phyloP scores from a whole-genome alignment of 2,888 invertebrate species.

The Dasysyrphus albostriatus region DNA sequence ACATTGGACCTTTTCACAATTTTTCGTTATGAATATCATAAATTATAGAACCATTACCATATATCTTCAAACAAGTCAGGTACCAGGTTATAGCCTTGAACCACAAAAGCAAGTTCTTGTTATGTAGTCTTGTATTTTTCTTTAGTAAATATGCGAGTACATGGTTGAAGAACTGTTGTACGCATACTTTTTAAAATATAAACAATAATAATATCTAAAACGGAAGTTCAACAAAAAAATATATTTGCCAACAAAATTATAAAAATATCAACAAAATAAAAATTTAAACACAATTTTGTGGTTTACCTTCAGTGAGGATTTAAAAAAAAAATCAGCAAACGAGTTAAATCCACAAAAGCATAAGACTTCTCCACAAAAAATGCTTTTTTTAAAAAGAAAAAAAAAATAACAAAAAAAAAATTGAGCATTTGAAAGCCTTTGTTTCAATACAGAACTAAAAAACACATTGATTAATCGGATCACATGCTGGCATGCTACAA shows the following conservation, averaged over 20 bases:
- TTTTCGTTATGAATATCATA: no score
- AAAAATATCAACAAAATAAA: background rate
- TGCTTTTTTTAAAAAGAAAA: background rate
- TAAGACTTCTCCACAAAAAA: background rate
- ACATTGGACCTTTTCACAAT: no score
- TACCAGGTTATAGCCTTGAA: no score
- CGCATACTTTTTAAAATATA: no score
- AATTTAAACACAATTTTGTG: conserved; percentile 5
- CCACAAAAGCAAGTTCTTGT: no score
- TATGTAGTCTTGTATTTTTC: no score
- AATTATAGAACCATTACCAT: no score
- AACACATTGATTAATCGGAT: conserved; percentile 32
- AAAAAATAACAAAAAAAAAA: background rate
- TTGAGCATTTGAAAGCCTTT: background rate
- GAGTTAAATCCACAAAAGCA: conserved; percentile 8
- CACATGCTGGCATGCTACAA: conserved; percentile 16
- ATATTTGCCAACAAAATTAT: background rate
- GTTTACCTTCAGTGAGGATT: background rate
- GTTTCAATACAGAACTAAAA: conserved; percentile 18
- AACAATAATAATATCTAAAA: background rate
- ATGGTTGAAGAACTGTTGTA: no score
- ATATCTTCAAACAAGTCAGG: no score
- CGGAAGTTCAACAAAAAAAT: background rate
- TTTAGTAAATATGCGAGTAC: no score
- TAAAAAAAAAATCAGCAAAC: background rate